Percentiles rank a stretch among this genome's conserved stretches.
phyloP scores from a whole-genome alignment of 92 coral and sea anemone genomes.

The Paramuricea clavata region DNA sequence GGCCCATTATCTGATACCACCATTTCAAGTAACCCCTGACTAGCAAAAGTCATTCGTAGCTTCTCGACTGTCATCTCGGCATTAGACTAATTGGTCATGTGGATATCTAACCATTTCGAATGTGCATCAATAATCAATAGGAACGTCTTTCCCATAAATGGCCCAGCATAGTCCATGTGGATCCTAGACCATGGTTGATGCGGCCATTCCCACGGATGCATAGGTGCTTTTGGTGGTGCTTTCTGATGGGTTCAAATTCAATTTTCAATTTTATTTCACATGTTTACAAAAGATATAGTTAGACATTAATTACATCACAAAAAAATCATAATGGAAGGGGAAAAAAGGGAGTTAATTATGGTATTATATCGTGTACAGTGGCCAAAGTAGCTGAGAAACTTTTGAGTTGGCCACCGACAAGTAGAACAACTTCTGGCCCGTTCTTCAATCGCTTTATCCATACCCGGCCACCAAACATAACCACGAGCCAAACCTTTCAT shows the following conservation, averaged over 20 bases:
- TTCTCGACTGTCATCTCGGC: constrained; percentile 66
- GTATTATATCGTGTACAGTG: too few relatives aligned
- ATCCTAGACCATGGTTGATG: constrained; percentile 58
- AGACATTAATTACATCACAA: too few relatives aligned
- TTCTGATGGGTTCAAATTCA: constrained; percentile 61
- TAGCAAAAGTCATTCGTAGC: constrained; percentile 59
- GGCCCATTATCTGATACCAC: constrained; percentile 9
- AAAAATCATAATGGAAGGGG: too few relatives aligned
- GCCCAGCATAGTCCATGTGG: constrained; percentile 69
- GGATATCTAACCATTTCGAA: not conserved
- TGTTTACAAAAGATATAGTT: too few relatives aligned
- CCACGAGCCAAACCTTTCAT: constrained; percentile 62
- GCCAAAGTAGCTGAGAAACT: too few relatives aligned
- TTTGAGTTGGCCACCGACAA: too few relatives aligned
- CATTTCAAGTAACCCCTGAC: constrained; percentile 47
- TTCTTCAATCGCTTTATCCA: too few relatives aligned
- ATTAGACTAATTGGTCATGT: constrained; percentile 56
- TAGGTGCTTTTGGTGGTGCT: constrained; percentile 59
- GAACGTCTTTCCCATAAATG: constrained; percentile 63
- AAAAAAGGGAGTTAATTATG: too few relatives aligned
- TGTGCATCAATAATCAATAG: constrained; percentile 59
- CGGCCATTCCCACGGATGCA: constrained; percentile 71
- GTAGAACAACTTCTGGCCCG: too few relatives aligned
- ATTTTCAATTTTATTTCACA: constrained; percentile 62
- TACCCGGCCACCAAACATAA: constrained; percentile 70